Conservation (phyloP, 2,113 vertebrate genomes). For the Sisor rabdophorus region DNA sequence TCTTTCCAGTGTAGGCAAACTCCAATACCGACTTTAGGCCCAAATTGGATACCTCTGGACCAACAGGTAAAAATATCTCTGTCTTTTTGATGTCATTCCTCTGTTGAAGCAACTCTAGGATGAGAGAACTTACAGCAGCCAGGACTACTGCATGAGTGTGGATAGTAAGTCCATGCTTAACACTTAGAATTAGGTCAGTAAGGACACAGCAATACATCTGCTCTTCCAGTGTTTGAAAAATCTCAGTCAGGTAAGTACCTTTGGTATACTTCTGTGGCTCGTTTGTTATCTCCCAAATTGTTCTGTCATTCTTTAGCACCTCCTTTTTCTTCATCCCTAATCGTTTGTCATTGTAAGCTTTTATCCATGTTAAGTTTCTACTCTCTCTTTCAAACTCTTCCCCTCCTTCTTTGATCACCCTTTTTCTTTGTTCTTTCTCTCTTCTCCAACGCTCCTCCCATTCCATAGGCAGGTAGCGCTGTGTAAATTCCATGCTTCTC, state of each 20-base stretch:
- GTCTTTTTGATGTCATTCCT: constrained; percentile 8
- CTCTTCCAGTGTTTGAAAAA: constrained; percentile 61
- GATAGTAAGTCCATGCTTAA: constrained; percentile 43
- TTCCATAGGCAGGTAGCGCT: constrained; percentile 54
- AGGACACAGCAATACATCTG: constrained; percentile 60
- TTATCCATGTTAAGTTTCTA: constrained; percentile 58
- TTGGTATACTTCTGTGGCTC: constrained; percentile 19
- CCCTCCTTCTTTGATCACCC: constrained; percentile 59
- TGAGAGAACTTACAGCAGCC: constrained; percentile 64
- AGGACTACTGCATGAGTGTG: constrained; percentile 62
- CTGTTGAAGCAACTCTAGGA: constrained; percentile 48
- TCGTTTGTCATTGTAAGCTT: constrained; percentile 63
- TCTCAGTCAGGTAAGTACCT: constrained; percentile 51
- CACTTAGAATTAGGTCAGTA: constrained; percentile 60
- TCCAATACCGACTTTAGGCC: constrained; percentile 73
- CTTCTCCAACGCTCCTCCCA: constrained; percentile 69
- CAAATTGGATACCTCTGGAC: constrained; percentile 41
- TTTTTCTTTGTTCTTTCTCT: constrained; percentile 66
- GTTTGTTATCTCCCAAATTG: not conserved
- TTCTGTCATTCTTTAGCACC: constrained; percentile 6
- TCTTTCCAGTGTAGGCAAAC: constrained; percentile 79
- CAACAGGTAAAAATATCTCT: constrained; percentile 30
- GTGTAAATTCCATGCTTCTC: constrained; percentile 57
- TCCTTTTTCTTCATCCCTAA: constrained; percentile 50
- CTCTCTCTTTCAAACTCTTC: constrained; percentile 59